A percentile compares a stretch with the other conserved stretches of the same genome.
Conservation (phyloP, 2,797 vertebrate genomes). For the Oryzias sinensis region DNA sequence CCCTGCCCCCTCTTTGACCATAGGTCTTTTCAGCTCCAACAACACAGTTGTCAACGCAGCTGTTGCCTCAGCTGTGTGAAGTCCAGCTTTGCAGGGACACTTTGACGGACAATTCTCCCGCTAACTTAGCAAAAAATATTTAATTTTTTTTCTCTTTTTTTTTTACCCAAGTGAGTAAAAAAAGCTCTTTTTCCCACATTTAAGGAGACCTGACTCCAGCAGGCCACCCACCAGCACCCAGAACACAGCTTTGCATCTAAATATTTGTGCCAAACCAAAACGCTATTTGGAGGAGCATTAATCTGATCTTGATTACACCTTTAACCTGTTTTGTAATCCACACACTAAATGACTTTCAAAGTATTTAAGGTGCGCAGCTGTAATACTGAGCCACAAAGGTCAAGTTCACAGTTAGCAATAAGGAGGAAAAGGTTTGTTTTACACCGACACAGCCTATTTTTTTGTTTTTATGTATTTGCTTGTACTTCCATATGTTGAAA, state of each 20-base stretch:
- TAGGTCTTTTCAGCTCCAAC: constrained; percentile 30
- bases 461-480: constrained; percentile 61
- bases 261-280: constrained; percentile 20
- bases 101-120: constrained; percentile 20
- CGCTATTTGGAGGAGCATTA: constrained; percentile 1
- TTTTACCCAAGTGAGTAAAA: background rate
- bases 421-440: constrained; percentile 53
- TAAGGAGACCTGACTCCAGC: constrained; percentile 3
- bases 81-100: constrained; percentile 40
- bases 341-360: constrained; percentile 16
- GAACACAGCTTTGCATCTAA: constrained; percentile 12
- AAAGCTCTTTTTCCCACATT: constrained; percentile 23
- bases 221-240: constrained; percentile 15
- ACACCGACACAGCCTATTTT: constrained; percentile 44
- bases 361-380: constrained; percentile 34
- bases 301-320: constrained; percentile 19
- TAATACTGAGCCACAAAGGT: constrained; percentile 38
- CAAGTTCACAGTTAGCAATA: constrained; percentile 57
- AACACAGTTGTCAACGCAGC: constrained; percentile 64
- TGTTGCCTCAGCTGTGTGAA: constrained; percentile 70
- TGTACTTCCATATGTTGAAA: constrained; percentile 23
- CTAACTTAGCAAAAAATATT: constrained; percentile 42
- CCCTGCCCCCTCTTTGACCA: constrained; percentile 2
- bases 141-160: background rate
- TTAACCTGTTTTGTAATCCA: constrained; percentile 18